phyloP scores from a whole-genome alignment of 2,797 vertebrate genomes.

The Heteromormyrus szaboi region DNA sequence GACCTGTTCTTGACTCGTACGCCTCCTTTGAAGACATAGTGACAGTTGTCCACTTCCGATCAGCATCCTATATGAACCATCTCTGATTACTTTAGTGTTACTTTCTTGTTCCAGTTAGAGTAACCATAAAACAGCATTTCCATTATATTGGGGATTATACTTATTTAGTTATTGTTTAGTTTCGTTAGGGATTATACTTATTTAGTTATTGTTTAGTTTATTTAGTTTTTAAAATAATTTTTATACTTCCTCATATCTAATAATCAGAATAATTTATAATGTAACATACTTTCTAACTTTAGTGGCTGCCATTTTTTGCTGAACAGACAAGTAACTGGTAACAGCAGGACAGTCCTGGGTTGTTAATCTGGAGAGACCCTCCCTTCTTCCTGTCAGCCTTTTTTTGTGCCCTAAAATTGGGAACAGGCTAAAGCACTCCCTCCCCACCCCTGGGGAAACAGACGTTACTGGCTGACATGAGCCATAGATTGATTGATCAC shows the following conservation, averaged over 20 bases:
- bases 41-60: not conserved
- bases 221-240: not conserved
- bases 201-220: not conserved
- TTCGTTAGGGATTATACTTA: not conserved
- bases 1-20: not conserved
- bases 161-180: not conserved
- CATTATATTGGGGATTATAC: not conserved
- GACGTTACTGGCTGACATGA: conserved; percentile 48
- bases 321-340: not conserved
- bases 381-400: not conserved
- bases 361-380: not conserved
- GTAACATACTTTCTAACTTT: not conserved
- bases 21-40: not conserved
- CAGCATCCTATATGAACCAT: not conserved
- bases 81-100: not conserved
- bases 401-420: conserved; percentile 7
- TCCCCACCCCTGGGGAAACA: not conserved
- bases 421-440: not conserved
- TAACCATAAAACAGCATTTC: not conserved
- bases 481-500: conserved; percentile 58
- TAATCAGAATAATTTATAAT: not conserved
- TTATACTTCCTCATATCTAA: not conserved
- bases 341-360: not conserved
- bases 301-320: not conserved
- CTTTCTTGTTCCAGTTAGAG: not conserved